Conservation (phyloP, 2,888 invertebrate species). For the Caenorhabditis sp. region DNA sequence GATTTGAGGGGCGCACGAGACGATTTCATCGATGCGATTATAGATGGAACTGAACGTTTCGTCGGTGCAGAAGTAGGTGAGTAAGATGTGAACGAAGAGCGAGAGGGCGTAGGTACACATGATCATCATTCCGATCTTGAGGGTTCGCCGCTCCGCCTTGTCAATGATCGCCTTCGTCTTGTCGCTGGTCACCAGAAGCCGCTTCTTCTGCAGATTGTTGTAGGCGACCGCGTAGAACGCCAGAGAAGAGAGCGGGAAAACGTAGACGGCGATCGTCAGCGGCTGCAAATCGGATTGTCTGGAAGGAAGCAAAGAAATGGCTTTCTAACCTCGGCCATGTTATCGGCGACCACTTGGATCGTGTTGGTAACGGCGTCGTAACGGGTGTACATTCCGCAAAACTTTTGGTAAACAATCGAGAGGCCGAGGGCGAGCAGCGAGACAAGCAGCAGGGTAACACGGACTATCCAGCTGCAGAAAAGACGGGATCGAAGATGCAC, state of each 20-base stretch:
- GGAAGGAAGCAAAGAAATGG: background rate
- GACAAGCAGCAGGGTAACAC: slow-evolving; percentile 9
- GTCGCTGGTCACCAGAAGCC: slow-evolving; percentile 38
- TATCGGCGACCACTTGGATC: slow-evolving; percentile 23
- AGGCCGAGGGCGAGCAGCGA: slow-evolving; percentile 24
- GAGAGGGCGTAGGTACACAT: slow-evolving; percentile 36
- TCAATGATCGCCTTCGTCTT: slow-evolving; percentile 43
- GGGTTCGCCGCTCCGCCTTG: slow-evolving; percentile 35
- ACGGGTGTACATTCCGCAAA: slow-evolving; percentile 39
- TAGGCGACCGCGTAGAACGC: slow-evolving; percentile 46
- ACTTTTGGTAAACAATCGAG: slow-evolving; percentile 33
- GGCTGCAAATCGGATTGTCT: slow-evolving; percentile 4
- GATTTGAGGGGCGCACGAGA: slow-evolving; percentile 32
- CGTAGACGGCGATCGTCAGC: slow-evolving; percentile 29
- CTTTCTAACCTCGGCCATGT: slow-evolving; percentile 28
- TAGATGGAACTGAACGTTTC: slow-evolving; percentile 13
- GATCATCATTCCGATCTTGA: slow-evolving; percentile 47
- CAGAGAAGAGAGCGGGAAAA: slow-evolving; percentile 32
- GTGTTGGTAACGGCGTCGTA: slow-evolving; percentile 33
- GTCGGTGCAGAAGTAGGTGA: slow-evolving; percentile 5
- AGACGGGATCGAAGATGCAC: no score
- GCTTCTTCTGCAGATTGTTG: slow-evolving; percentile 36
- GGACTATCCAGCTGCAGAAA: slow-evolving; percentile 48
- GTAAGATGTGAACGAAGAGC: slow-evolving; percentile 24
- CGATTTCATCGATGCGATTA: slow-evolving; percentile 36